These are phyloP conservation scores for Mesorhabditis belari DNA, from an alignment of 2,888 invertebrate species.

Conservation along the genomic window DNA sequence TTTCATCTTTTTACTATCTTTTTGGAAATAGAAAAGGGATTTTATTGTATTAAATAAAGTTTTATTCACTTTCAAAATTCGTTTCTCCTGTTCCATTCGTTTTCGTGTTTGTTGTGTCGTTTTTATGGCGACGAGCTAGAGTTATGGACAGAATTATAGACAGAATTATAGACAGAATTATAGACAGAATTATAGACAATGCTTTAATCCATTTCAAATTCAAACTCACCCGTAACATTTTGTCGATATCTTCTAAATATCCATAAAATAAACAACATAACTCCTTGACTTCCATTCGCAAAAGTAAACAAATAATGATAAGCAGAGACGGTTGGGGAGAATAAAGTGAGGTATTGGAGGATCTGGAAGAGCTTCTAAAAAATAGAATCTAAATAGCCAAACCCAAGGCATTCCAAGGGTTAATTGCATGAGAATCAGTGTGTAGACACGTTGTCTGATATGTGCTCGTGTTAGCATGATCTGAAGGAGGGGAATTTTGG, in stretches of 20 bases:
- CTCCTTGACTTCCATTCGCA: slow-evolving; percentile 21
- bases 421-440: slow-evolving; percentile 21
- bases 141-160: no score
- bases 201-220: background rate
- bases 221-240: background rate
- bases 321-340: slow-evolving; percentile 8
- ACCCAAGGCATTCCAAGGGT: slow-evolving; percentile 41
- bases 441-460: slow-evolving; percentile 6
- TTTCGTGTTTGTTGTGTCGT: no score
- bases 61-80: no score
- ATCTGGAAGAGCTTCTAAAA: slow-evolving; percentile 12
- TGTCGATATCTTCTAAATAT: slow-evolving; percentile 14
- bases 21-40: no score
- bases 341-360: slow-evolving; percentile 29
- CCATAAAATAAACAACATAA: slow-evolving; percentile 16
- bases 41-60: no score
- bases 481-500: background rate
- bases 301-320: slow-evolving; percentile 36
- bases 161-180: no score
- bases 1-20: no score
- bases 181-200: background rate
- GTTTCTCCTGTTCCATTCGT: no score
- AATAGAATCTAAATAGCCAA: background rate
- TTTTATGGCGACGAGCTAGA: no score
- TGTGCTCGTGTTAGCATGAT: background rate